These are phyloP conservation scores for Isichthys henryi DNA, from an alignment of 2,113 vertebrate genomes.

Conservation along the genomic window DNA sequence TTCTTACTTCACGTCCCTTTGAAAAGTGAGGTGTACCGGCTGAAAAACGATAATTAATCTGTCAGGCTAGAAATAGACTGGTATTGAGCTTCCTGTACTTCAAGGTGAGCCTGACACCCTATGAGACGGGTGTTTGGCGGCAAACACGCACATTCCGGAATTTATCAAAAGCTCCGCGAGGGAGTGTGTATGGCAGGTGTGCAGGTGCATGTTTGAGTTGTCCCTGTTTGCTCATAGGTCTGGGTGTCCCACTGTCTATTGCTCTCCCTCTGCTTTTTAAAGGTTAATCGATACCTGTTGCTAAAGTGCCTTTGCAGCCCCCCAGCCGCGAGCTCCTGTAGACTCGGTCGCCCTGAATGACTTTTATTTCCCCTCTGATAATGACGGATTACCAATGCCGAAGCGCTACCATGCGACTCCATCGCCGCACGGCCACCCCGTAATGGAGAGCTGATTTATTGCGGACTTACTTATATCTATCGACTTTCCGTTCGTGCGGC, in stretches of 20 bases:
- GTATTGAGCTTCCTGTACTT: not conserved
- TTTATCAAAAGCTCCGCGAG: not conserved
- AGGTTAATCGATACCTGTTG: conserved; percentile 14
- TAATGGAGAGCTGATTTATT: conserved; percentile 4
- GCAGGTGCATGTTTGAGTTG: not conserved
- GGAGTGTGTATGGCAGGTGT: not conserved
- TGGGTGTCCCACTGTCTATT: not conserved
- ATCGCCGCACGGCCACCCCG: not conserved
- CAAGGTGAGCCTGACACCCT: not conserved
- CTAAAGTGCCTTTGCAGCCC: not conserved
- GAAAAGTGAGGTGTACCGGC: not conserved
- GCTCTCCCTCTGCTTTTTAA: not conserved
- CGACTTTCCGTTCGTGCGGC: not conserved
- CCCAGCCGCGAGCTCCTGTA: not conserved
- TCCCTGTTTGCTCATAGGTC: not conserved
- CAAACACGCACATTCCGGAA: not conserved
- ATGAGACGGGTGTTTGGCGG: not conserved
- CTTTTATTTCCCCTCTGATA: not conserved
- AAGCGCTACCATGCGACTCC: not conserved
- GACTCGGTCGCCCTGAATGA: not conserved
- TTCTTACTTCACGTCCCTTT: not conserved
- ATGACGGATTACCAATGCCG: not conserved
- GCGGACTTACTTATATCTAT: not conserved
- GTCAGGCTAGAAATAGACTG: not conserved
- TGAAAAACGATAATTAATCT: conserved; percentile 2